Base-by-base conservation (phyloP, 1,140 invertebrate species). In the Drusus annulatus region DNA sequence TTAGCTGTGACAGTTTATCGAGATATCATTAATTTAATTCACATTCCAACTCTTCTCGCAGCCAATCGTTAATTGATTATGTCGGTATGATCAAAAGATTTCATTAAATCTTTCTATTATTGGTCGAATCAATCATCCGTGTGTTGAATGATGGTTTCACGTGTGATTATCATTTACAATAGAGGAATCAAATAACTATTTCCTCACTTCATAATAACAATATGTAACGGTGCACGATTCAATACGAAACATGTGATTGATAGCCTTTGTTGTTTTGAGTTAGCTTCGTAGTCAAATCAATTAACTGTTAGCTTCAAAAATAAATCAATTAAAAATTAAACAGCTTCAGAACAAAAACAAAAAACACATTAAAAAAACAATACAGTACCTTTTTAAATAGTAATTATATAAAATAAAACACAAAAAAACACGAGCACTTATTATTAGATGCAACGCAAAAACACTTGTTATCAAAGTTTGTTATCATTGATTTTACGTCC, bases 141-240 rank as follows among this genome's bases (percentile, higher is more conserved):
- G 17, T 50, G 60, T 45, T 79, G 68, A 79, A 71, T 79, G 62
- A 73, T 79, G 68, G 51, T 54, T 28, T 21, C 45, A 60, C 25
- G n/a, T 23, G 36, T 73, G 68, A 79, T 71, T 73, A 56, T 36
- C 51, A 69, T 79, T 60, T n/a, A 25, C 62, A 54, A 52, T 54
- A 58, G 54, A 62, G 52, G 36, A 45, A 45, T 45, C 36, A 10
- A 45, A 45, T 45, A 45, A 45, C 13, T 60, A 54, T 68, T 62
- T 71, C 23, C 60, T 45, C 78, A 73, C 78, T 45, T 60, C n/a
- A 63, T 65, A 73, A 71, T 63, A 79, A 71, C 68, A 56, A 79
- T 79, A 36, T 52, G 36, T 69, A 78, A 68, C 76, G 76, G 63
- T 36, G n/a, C 23, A 28, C 28, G 45, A 16, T 36, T 50, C 51